Percentiles rank a stretch among this genome's conserved stretches.
Conservation (phyloP, 2,113 vertebrate species). For the Echinops telfairi region DNA sequence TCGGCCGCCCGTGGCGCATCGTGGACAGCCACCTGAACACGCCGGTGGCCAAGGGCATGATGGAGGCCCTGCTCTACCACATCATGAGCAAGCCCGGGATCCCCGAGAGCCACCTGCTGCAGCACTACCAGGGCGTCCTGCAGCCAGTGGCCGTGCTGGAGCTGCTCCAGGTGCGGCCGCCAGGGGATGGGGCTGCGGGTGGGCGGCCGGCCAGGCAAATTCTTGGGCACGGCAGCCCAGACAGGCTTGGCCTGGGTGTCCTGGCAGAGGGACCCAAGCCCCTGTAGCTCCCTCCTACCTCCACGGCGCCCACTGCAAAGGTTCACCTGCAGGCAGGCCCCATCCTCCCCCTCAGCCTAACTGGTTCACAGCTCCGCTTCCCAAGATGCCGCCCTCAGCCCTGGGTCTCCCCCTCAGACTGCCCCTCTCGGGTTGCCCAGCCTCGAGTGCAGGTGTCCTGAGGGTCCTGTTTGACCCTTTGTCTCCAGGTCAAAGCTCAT, state of each 20-base stretch:
- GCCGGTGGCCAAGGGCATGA: slow-evolving; percentile 95
- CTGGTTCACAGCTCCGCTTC: not conserved
- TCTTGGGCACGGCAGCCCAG: accelerated
- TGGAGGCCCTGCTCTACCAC: slow-evolving; percentile 94
- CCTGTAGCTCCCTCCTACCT: too few relatives aligned
- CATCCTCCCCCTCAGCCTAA: not conserved
- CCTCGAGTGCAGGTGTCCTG: accelerated
- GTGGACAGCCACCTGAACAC: slow-evolving; percentile 94
- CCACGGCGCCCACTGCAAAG: too few relatives aligned
- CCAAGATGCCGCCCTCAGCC: not conserved
- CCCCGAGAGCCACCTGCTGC: slow-evolving; percentile 87
- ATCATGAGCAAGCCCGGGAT: slow-evolving; percentile 94
- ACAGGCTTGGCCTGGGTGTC: not conserved
- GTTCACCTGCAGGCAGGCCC: too few relatives aligned
- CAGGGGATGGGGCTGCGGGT: too few relatives aligned
- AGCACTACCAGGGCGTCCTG: slow-evolving; percentile 92
- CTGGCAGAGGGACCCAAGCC: not conserved
- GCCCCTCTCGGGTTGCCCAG: not conserved
- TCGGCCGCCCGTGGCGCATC: slow-evolving; percentile 95
- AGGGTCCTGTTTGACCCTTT: not conserved
- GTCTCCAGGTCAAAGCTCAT: too few relatives aligned
- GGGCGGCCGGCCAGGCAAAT: too few relatives aligned
- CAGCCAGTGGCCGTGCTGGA: slow-evolving; percentile 93
- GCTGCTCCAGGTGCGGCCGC: slow-evolving; percentile 91
- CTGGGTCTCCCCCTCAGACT: not conserved